These are phyloP conservation scores for Silvanus unidentatus DNA, from an alignment of 2,888 invertebrate genomes.

Conservation along the genomic window DNA sequence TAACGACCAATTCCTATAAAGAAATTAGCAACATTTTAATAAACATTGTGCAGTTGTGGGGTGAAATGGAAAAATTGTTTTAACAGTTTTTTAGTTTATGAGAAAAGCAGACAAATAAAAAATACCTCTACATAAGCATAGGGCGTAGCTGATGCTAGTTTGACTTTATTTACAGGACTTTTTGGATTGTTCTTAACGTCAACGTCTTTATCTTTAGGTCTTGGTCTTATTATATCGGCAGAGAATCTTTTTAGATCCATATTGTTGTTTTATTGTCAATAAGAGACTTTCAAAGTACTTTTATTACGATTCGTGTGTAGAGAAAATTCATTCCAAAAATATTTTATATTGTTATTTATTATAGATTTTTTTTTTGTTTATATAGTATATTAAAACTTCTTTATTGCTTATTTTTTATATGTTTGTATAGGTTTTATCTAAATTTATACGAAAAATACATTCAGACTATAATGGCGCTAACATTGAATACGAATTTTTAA, in stretches of 20 bases:
- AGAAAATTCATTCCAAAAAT: neutral
- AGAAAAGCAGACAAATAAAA: no score
- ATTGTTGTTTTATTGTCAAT: slow-evolving; percentile 14
- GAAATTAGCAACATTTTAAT: slow-evolving; percentile 8
- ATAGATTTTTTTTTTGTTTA: no score
- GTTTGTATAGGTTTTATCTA: no score
- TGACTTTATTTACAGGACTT: slow-evolving; percentile 22
- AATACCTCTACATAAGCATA: slow-evolving; percentile 41
- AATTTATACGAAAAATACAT: no score
- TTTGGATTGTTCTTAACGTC: no score
- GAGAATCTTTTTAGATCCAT: slow-evolving; percentile 5
- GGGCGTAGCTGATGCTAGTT: slow-evolving; percentile 34
- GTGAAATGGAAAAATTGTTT: no score
- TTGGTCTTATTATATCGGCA: slow-evolving; percentile 4
- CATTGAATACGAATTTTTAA: no score
- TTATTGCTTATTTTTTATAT: no score
- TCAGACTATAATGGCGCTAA: no score
- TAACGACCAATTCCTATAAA: slow-evolving; percentile 80
- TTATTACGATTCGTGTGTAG: neutral
- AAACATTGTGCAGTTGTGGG: neutral
- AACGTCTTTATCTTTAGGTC: slow-evolving; percentile 23
- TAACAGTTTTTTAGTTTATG: no score
- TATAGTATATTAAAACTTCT: no score
- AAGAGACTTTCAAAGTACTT: neutral
- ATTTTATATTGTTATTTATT: neutral